Evolutionary conservation across 2,113 vertebrate species (phyloP).

Genomic region (Microcebus tavaratra): DNA sequence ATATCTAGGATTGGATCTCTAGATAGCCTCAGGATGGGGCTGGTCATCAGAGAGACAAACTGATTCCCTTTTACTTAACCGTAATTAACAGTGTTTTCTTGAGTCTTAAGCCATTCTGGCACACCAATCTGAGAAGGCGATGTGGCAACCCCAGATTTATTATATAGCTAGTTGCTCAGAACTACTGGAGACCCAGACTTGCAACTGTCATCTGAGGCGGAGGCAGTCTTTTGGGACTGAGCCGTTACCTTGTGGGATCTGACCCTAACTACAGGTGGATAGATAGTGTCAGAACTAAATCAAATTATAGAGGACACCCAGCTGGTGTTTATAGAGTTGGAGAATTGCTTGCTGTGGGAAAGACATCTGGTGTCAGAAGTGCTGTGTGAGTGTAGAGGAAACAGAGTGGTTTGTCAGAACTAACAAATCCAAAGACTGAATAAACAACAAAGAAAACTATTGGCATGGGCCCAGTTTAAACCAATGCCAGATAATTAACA

Average conservation of each 20-base stretch:
- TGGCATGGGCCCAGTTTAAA: not conserved
- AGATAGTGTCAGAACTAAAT: not conserved
- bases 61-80: not conserved
- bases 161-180: not conserved
- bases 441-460: not conserved
- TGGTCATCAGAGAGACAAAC: not conserved
- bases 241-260: not conserved
- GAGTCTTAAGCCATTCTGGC: not conserved
- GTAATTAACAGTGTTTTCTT: not conserved
- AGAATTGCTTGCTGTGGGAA: not conserved
- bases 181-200: not conserved
- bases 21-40: not conserved
- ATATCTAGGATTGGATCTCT: not conserved
- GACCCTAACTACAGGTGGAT: not conserved
- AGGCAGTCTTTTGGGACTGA: not conserved
- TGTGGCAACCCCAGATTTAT: not conserved
- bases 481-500: not conserved
- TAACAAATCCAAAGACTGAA: not conserved
- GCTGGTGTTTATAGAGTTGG: not conserved
- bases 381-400: not conserved
- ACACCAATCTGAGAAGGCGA: not conserved
- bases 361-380: not conserved
- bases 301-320: not conserved
- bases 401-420: not conserved
- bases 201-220: not conserved